These are phyloP conservation scores for Leptoteleia sp. DNA, from an alignment of 1,140 invertebrate species.

Conservation along the genomic window DNA sequence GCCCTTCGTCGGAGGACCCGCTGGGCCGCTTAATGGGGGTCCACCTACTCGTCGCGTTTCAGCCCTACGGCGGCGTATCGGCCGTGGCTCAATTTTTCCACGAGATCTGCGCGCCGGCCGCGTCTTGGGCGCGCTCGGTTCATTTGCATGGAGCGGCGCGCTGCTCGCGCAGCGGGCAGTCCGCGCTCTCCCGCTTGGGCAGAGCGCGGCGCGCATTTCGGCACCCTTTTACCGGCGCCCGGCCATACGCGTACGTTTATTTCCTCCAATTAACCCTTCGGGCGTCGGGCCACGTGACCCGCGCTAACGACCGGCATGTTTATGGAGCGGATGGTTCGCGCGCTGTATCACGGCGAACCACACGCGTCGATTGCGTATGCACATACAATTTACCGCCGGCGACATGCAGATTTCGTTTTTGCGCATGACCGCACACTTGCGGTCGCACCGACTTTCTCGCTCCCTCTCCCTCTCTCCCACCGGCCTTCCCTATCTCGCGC, in stretches of 20 bases:
- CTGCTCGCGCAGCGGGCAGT: constrained; percentile 72
- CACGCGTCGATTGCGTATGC: constrained; percentile 60
- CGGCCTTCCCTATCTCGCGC: no score
- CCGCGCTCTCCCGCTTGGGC: constrained; percentile 39
- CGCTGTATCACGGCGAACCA: constrained; percentile 63
- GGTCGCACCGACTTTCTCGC: neutral
- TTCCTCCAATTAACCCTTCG: constrained; percentile 81
- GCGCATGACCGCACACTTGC: constrained; percentile 52
- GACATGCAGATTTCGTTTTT: constrained; percentile 68
- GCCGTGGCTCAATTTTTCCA: no score
- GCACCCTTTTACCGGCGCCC: constrained; percentile 46
- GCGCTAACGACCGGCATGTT: constrained; percentile 80
- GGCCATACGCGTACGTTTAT: constrained; percentile 76
- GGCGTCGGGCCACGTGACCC: constrained; percentile 77
- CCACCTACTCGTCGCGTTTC: no score
- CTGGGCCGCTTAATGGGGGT: no score
- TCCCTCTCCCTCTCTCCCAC: neutral
- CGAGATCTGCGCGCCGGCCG: no score
- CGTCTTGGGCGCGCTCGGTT: no score
- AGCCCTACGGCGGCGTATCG: no score
- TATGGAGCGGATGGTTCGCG: constrained; percentile 69
- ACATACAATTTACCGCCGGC: constrained; percentile 54
- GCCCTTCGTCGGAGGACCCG: no score
- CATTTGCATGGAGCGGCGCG: constrained; percentile 71
- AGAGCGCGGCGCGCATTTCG: constrained; percentile 55